phyloP scores from a whole-genome alignment of 92 coral and sea anemone species.

The Blastomussa wellsi region DNA sequence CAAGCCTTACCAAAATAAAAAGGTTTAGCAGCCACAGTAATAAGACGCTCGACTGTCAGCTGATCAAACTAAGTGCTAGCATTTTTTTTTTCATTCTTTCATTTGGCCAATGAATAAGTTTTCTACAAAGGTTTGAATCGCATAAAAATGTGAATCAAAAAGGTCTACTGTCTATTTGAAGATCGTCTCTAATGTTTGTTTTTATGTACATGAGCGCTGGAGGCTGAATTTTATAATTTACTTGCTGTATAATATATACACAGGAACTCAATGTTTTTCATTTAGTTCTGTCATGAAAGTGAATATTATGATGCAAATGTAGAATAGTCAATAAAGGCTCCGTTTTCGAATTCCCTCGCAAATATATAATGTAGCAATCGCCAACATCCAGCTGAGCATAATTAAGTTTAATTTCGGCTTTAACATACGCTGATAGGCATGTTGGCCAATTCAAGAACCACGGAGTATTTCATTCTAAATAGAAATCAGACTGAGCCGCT shows the following conservation, averaged over 20 bases:
- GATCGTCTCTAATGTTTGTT: no score
- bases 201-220: no score
- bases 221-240: no score
- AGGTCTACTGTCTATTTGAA: no score
- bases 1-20: neutral
- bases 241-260: no score
- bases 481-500: neutral
- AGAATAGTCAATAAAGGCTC: neutral
- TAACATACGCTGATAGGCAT: neutral
- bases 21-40: neutral
- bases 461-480: neutral
- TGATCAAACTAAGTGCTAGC: neutral
- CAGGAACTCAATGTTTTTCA: no score
- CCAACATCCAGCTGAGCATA: neutral
- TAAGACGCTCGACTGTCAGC: neutral
- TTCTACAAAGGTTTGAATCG: neutral
- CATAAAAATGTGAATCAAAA: neutral
- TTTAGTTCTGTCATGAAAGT: no score
- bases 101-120: neutral
- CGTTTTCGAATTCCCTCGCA: neutral
- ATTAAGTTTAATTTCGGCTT: neutral
- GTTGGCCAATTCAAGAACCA: neutral
- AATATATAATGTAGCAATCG: neutral
- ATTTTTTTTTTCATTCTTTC: no score
- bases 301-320: no score